phyloP scores from a whole-genome alignment of 2,797 vertebrate genomes.

The Cuniculus paca region DNA sequence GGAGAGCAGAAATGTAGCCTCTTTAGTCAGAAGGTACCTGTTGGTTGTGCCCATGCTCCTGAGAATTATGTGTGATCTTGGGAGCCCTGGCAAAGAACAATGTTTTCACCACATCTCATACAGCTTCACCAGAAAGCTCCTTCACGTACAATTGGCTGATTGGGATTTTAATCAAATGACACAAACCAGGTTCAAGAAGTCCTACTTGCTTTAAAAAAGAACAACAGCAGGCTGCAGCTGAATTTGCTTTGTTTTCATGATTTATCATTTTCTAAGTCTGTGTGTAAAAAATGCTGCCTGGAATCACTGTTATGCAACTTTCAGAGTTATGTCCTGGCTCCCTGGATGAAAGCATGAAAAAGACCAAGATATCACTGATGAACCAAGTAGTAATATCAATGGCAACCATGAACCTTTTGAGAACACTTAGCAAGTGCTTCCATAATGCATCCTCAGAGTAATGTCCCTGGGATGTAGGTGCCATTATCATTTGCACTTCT shows the following conservation, averaged over 20 bases:
- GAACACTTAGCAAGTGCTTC: not conserved
- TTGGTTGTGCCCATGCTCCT: accelerated
- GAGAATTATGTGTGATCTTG: not conserved
- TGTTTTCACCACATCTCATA: not conserved
- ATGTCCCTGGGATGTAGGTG: not conserved
- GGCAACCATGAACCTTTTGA: not conserved
- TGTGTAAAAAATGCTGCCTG: not conserved
- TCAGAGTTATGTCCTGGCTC: not conserved
- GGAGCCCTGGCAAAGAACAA: not conserved
- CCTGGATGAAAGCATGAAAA: not conserved
- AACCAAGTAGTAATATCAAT: not conserved
- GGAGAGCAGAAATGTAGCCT: not conserved
- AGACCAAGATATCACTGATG: not conserved
- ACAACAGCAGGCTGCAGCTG: not conserved
- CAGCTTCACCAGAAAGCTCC: not conserved
- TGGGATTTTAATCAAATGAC: not conserved
- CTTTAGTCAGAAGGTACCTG: not conserved
- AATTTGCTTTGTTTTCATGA: not conserved
- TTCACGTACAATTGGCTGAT: not conserved
- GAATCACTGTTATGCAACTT: not conserved
- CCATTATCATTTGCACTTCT: not conserved
- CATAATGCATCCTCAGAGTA: not conserved
- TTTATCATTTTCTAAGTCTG: conserved; percentile 52
- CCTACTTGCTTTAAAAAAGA: conserved; percentile 45
- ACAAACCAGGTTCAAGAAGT: not conserved